Percentiles rank a stretch among this genome's conserved stretches.
Conservation (phyloP, 2,113 vertebrate genomes). For the Centropus unirufus region DNA sequence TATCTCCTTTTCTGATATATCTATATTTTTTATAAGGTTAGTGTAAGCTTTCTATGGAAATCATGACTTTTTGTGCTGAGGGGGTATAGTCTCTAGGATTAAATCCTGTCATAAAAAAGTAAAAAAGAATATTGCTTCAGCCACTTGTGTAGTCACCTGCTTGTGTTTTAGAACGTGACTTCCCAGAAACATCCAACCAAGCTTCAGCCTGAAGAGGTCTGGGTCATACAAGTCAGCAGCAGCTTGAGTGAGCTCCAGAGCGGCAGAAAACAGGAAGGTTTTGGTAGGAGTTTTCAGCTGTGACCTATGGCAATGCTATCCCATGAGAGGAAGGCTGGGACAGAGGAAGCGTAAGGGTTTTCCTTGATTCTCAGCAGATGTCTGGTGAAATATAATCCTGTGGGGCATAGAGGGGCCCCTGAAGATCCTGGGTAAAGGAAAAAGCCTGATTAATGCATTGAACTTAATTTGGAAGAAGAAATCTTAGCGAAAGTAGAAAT, state of each 20-base stretch:
- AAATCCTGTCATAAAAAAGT: background rate
- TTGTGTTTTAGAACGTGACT: background rate
- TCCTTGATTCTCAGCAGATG: conserved; percentile 12
- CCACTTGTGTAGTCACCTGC: background rate
- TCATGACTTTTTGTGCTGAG: background rate
- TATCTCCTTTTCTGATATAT: background rate
- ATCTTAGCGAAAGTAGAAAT: background rate
- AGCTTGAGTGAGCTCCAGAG: background rate
- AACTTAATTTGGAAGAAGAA: background rate
- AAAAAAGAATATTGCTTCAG: background rate
- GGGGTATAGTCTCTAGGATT: background rate
- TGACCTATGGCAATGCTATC: background rate
- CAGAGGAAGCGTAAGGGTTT: background rate
- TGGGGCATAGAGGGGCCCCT: background rate
- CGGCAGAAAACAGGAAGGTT: background rate
- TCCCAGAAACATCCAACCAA: background rate
- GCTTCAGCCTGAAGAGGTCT: background rate
- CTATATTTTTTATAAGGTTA: background rate
- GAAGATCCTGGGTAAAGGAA: background rate
- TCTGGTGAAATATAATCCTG: conserved; percentile 33
- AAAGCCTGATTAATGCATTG: background rate
- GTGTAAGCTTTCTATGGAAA: background rate
- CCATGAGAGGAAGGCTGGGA: background rate
- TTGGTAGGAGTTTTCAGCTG: background rate
- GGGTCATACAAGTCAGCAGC: background rate